These are phyloP conservation scores for Drosophila takahashii DNA, from an alignment of 1,140 invertebrate genomes.

Conservation along the genomic window DNA sequence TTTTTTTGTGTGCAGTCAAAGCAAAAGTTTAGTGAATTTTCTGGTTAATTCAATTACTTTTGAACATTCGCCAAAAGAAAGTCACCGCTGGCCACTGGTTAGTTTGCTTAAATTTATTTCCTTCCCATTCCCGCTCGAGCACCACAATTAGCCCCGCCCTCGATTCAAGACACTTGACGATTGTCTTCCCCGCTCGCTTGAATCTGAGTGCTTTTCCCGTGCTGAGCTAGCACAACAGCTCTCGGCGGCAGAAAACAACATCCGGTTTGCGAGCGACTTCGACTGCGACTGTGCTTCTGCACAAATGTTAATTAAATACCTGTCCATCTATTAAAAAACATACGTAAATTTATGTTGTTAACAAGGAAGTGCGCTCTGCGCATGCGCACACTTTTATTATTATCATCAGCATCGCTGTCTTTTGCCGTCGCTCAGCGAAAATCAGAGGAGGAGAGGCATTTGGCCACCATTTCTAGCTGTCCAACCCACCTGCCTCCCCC, in stretches of 20 bases:
- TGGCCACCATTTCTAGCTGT: conserved; percentile 46
- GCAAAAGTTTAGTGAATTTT: not conserved
- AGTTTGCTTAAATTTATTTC: conserved; percentile 31
- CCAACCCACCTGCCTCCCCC: conserved; percentile 3
- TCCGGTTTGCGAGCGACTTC: conserved; percentile 52
- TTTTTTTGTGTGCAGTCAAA: too few species aligned
- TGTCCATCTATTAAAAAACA: conserved; percentile 79
- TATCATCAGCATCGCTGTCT: conserved; percentile 56
- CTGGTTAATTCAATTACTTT: not conserved
- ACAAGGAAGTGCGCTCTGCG: conserved; percentile 77
- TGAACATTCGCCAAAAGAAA: conserved; percentile 19
- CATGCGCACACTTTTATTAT: conserved; percentile 81
- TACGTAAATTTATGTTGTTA: conserved; percentile 83
- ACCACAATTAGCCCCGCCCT: conserved; percentile 29
- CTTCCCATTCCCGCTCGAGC: conserved; percentile 10
- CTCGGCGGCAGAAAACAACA: conserved; percentile 26
- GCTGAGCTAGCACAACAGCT: conserved; percentile 10
- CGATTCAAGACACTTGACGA: conserved; percentile 21
- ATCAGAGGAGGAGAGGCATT: conserved; percentile 42
- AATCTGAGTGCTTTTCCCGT: conserved; percentile 12
- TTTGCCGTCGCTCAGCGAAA: conserved; percentile 49
- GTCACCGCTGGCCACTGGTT: not conserved
- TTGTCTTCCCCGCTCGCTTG: conserved; percentile 16
- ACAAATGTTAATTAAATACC: conserved; percentile 81
- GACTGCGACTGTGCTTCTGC: conserved; percentile 31